Evolutionary conservation across 2,113 vertebrate genomes (phyloP).

Genomic region (Rhinopomastus cyanomelas): DNA sequence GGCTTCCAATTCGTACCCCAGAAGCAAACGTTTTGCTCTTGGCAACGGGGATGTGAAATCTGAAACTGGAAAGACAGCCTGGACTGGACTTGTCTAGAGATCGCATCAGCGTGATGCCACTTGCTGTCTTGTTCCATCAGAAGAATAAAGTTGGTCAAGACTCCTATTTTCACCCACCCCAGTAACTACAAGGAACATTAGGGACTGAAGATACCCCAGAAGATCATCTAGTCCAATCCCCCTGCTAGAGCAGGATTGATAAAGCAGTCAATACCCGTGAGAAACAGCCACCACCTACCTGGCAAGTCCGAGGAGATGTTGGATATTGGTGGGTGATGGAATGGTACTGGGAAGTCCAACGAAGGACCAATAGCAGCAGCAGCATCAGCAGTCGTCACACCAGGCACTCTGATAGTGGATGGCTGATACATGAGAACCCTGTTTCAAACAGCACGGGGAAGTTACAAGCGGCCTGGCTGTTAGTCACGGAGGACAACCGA

Average conservation of each 20-base stretch:
- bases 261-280: not conserved
- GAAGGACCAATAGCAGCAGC: constrained; percentile 85
- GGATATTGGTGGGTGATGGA: constrained; percentile 88
- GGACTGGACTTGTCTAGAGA: not conserved
- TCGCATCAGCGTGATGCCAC: not conserved
- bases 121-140: not conserved
- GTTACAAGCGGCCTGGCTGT: constrained; percentile 60
- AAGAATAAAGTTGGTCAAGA: not conserved
- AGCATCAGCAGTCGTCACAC: constrained; percentile 82
- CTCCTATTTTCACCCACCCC: constrained; percentile 1
- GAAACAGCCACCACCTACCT: constrained; percentile 77
- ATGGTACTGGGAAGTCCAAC: constrained; percentile 91
- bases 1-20: not conserved
- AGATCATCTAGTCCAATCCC: no score
- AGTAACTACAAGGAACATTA: no score
- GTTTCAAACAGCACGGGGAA: constrained; percentile 66
- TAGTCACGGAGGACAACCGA: constrained; percentile 16
- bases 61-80: not conserved
- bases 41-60: not conserved
- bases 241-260: no score
- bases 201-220: no score
- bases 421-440: constrained; percentile 95
- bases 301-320: constrained; percentile 91
- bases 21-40: not conserved
- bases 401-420: constrained; percentile 84